Evolutionary conservation across 2,888 invertebrate species (phyloP).

Genomic region (Chymomyza fuscimana): DNA sequence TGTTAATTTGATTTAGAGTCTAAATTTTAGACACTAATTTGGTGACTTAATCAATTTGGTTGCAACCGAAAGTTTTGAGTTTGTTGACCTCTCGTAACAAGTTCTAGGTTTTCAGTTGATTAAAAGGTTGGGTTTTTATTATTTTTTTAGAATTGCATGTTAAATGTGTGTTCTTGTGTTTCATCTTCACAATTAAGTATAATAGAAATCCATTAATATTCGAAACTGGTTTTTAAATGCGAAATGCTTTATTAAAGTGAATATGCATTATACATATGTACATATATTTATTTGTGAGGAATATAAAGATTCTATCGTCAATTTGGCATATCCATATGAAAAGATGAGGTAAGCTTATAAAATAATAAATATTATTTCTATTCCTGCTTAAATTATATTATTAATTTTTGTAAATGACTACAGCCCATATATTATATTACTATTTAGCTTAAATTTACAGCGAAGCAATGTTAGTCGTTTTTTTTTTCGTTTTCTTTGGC

Average conservation of each 20-base stretch:
- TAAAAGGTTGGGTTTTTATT: no score
- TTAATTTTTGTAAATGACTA: no score
- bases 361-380: no score
- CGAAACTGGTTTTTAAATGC: background rate
- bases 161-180: no score
- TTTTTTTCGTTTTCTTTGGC: background rate
- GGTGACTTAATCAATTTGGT: background rate
- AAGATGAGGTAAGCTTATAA: background rate
- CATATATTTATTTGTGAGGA: background rate
- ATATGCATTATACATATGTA: background rate
- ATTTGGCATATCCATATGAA: background rate
- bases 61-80: background rate
- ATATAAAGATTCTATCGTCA: background rate
- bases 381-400: no score
- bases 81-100: background rate
- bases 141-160: no score
- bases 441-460: background rate
- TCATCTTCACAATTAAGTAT: no score
- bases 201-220: background rate
- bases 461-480: background rate
- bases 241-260: background rate
- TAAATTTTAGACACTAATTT: background rate
- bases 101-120: no score
- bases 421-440: no score
- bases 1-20: no score